Percentiles rank a stretch among this genome's conserved stretches.
Evolutionary conservation across 2,888 invertebrate species (phyloP).

Genomic region (Oasisia sp.): DNA sequence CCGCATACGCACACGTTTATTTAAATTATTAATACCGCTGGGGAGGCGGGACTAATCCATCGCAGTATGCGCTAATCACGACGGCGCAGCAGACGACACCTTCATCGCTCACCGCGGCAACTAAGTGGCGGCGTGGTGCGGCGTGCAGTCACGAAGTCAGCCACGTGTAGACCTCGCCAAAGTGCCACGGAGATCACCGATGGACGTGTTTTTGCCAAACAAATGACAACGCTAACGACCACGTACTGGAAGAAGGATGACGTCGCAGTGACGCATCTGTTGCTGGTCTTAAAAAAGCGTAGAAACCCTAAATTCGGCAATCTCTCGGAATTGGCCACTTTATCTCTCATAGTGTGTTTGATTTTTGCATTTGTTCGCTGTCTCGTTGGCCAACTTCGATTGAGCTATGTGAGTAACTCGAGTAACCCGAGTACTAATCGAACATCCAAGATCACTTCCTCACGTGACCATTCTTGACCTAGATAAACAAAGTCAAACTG

Average conservation of each 20-base stretch:
- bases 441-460: too few relatives aligned
- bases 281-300: not conserved
- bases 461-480: too few relatives aligned
- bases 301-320: too few relatives aligned
- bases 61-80: not conserved
- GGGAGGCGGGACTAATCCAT: conserved; percentile 1
- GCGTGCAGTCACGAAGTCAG: not conserved
- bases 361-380: too few relatives aligned
- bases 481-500: too few relatives aligned
- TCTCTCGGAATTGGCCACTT: too few relatives aligned
- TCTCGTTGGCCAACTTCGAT: too few relatives aligned
- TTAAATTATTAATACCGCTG: not conserved
- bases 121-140: not conserved
- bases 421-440: too few relatives aligned
- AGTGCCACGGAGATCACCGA: not conserved
- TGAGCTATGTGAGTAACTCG: too few relatives aligned
- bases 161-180: not conserved
- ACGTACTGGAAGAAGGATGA: not conserved
- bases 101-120: not conserved
- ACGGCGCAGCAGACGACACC: not conserved
- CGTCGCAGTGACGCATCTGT: not conserved
- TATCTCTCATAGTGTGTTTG: too few relatives aligned
- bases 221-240: not conserved
- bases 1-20: not conserved
- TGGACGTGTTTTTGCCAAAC: not conserved